A percentile compares a stretch with the other conserved stretches of the same genome.
Evolutionary conservation across 2,113 vertebrate species (phyloP).

Genomic region (Rhinoptilus africanus): DNA sequence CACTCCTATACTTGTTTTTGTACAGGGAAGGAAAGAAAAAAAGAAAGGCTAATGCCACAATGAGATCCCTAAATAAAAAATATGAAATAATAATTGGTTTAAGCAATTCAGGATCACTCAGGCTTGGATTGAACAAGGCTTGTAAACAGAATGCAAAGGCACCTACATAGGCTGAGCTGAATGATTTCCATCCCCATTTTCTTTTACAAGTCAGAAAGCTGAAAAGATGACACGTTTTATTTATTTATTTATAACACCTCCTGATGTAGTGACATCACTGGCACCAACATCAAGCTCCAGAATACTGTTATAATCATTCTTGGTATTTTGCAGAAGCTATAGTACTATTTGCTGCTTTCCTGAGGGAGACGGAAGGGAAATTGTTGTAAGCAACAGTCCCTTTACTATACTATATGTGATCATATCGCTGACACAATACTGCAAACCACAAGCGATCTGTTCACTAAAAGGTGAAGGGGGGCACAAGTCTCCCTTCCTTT

Average conservation of each 20-base stretch:
- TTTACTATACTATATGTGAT: neutral
- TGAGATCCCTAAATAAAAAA: constrained; percentile 17
- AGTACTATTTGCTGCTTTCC: neutral
- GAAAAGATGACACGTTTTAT: neutral
- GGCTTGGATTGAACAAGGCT: neutral
- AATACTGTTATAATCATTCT: neutral
- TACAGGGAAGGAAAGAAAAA: neutral
- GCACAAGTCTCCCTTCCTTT: neutral
- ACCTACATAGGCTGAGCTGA: neutral
- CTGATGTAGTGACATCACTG: neutral
- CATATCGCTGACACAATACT: neutral
- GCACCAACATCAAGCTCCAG: neutral
- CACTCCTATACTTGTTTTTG: neutral
- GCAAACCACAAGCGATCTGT: neutral
- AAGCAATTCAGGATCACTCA: constrained; percentile 13
- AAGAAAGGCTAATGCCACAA: neutral
- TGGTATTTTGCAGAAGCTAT: neutral
- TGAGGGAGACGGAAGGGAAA: neutral
- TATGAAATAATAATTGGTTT: constrained; percentile 38
- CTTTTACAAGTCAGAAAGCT: neutral
- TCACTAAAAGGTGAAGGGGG: neutral
- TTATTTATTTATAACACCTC: neutral
- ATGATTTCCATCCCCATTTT: neutral
- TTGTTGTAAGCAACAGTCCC: neutral
- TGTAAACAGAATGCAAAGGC: neutral